A percentile compares a stretch with the other conserved stretches of the same genome.
Conservation (phyloP, 2,113 vertebrate species). For the Hyaena hyaena region DNA sequence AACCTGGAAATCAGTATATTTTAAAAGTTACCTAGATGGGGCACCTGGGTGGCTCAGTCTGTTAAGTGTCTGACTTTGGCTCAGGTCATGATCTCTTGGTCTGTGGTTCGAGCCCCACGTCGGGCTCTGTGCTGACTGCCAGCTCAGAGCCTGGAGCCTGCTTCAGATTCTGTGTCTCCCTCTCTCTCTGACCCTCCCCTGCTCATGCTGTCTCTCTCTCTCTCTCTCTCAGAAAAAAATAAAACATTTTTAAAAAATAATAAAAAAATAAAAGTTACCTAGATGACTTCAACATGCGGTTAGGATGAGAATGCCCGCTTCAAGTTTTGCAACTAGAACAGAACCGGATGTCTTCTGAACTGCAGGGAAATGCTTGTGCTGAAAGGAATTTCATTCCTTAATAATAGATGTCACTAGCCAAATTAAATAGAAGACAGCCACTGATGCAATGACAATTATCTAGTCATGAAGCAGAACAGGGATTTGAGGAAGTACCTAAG, state of each 20-base stretch:
- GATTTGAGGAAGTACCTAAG: background rate
- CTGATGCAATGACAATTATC: background rate
- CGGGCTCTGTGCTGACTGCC: too few species aligned
- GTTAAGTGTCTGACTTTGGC: too few species aligned
- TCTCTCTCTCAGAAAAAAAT: too few species aligned
- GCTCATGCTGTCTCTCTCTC: too few species aligned
- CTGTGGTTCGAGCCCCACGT: too few species aligned
- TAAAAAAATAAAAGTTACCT: background rate
- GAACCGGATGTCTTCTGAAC: slow-evolving; percentile 40
- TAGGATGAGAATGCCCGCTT: background rate
- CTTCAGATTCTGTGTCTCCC: too few species aligned
- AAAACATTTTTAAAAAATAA: too few species aligned
- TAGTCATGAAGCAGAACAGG: slow-evolving; percentile 15
- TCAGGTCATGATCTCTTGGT: too few species aligned
- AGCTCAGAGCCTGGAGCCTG: too few species aligned
- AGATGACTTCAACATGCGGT: background rate
- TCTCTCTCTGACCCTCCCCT: too few species aligned
- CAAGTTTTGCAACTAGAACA: background rate
- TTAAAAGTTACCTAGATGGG: background rate
- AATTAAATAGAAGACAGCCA: slow-evolving; percentile 15
- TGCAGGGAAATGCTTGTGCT: background rate
- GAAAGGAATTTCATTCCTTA: background rate
- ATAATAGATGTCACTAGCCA: slow-evolving; percentile 3
- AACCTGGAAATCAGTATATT: background rate
- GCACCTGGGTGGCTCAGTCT: too few species aligned